A percentile compares a stretch with the other conserved stretches of the same genome.
phyloP scores from a whole-genome alignment of 2,888 invertebrate genomes.

The Hipparchia sbordonii region DNA sequence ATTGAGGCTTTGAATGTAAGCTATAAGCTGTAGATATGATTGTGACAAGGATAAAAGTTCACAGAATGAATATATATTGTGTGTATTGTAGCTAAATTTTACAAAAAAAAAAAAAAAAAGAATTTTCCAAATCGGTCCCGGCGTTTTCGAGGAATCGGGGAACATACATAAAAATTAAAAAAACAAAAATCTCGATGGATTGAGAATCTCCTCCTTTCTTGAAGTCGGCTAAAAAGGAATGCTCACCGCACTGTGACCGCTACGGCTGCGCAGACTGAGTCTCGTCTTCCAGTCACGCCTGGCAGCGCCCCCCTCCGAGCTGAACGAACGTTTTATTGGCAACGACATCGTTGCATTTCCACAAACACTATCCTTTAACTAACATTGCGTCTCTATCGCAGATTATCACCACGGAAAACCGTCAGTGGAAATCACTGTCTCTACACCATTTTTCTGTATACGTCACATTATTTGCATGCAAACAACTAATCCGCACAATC shows the following conservation, averaged over 20 bases:
- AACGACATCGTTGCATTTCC: conserved; percentile 57
- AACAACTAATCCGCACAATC: background rate
- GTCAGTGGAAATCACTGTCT: conserved; percentile 16
- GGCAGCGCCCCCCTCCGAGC: conserved; percentile 83
- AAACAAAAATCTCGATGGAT: too few species aligned
- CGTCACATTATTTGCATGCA: conserved; percentile 12
- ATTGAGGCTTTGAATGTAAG: too few species aligned
- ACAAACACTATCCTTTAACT: conserved; percentile 23
- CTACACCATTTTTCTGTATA: conserved; percentile 12
- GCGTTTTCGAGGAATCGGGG: too few species aligned
- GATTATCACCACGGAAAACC: conserved; percentile 27
- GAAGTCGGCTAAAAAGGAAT: background rate
- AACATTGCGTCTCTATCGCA: conserved; percentile 58
- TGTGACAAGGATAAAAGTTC: too few species aligned
- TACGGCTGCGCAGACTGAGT: conserved; percentile 87
- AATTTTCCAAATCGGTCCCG: too few species aligned
- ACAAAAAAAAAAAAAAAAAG: too few species aligned
- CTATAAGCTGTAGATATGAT: too few species aligned
- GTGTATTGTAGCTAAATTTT: too few species aligned
- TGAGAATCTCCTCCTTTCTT: too few species aligned
- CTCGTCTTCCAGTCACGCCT: conserved; percentile 88
- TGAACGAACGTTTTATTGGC: conserved; percentile 86
- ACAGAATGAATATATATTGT: too few species aligned
- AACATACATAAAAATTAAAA: too few species aligned
- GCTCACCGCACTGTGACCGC: conserved; percentile 84